Percentiles rank a stretch among this genome's conserved stretches.
Conservation (phyloP, 2,888 invertebrate species). For the Odontocolon sp. region DNA sequence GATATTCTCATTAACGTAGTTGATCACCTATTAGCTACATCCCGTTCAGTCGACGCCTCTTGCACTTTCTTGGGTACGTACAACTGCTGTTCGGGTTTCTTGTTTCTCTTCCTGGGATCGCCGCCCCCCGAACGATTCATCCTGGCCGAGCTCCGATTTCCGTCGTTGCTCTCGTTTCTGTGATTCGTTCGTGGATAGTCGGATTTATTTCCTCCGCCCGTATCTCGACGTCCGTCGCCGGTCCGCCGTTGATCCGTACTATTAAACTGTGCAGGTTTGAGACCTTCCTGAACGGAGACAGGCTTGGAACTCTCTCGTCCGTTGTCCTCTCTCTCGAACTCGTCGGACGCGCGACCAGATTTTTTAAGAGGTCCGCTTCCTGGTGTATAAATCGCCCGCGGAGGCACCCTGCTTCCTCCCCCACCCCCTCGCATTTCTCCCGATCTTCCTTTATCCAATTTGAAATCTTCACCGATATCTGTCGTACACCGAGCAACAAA, state of each 20-base stretch:
- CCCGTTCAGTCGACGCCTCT: slow-evolving; percentile 79
- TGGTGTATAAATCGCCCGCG: slow-evolving; percentile 88
- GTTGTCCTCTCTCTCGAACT: slow-evolving; percentile 81
- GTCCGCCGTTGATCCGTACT: slow-evolving; percentile 67
- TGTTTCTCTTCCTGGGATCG: slow-evolving; percentile 76
- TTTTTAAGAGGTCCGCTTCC: slow-evolving; percentile 89
- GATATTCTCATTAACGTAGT: slow-evolving; percentile 48
- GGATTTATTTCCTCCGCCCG: slow-evolving; percentile 35
- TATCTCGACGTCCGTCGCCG: slow-evolving; percentile 28
- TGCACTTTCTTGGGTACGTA: slow-evolving; percentile 82
- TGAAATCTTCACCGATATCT: slow-evolving; percentile 66
- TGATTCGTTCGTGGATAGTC: slow-evolving; percentile 47
- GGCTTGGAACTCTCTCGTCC: slow-evolving; percentile 71
- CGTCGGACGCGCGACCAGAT: slow-evolving; percentile 84
- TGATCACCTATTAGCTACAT: slow-evolving; percentile 76
- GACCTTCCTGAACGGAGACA: slow-evolving; percentile 74
- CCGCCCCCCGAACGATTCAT: slow-evolving; percentile 68
- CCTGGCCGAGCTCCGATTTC: slow-evolving; percentile 66
- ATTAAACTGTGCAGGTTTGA: slow-evolving; percentile 71
- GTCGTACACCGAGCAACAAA: slow-evolving; percentile 32
- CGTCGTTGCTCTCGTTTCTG: slow-evolving; percentile 72
- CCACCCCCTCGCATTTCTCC: slow-evolving; percentile 83
- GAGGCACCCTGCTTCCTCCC: slow-evolving; percentile 86
- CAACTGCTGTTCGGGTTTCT: slow-evolving; percentile 83
- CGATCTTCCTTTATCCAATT: slow-evolving; percentile 75